Evolutionary conservation across 2,888 invertebrate species (phyloP), one percentile per base, ranked within the genome.

Genomic region (Hesperia comma): DNA sequence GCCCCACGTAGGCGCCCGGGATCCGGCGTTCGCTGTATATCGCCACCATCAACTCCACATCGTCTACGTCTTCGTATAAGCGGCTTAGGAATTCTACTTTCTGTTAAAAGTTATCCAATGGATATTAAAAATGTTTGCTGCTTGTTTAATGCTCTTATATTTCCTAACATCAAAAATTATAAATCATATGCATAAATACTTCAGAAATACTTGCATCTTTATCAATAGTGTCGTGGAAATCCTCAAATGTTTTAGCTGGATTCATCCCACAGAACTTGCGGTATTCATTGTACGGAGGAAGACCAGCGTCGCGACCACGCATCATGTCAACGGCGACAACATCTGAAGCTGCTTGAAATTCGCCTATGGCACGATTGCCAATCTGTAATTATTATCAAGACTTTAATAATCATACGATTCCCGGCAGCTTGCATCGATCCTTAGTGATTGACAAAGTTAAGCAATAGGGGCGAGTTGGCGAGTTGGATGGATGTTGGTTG

Each of bases 221-320:
- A 7, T 78, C 73, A 73, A 97, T 96, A 69, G 95, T 94, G 14
- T 95, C 95, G 69, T 95, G 94, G 74, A 97, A 92, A 72, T 96
- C 96, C 17, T 95, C 94, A 78, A 95, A 97, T 21, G 88, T 93
- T 68, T 95, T 93, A 0, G 96, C 95, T 14, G 93, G 94, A 0
- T 95, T 95, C 58, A 97, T 88, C 0, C 96, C 96, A 77, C 97
- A 97, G 89, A 95, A 95, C 83, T 95, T 95, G 68, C 97, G 94
- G 88, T 95, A 97, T 78, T 95, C 95, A 95, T 96, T 96, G 87
- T 97, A 97, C 12, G 96, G 95, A n/a, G 97, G 97, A 63, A 97
- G 90, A 51, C 97, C 97, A 70, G 96, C 95, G 80, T 97, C 97
- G 55, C 97, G 94, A 49, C 96, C 79, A 68, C 82, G 82, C 80